Evolutionary conservation across 2,888 invertebrate species (phyloP).

Genomic region (Phasia obesa): DNA sequence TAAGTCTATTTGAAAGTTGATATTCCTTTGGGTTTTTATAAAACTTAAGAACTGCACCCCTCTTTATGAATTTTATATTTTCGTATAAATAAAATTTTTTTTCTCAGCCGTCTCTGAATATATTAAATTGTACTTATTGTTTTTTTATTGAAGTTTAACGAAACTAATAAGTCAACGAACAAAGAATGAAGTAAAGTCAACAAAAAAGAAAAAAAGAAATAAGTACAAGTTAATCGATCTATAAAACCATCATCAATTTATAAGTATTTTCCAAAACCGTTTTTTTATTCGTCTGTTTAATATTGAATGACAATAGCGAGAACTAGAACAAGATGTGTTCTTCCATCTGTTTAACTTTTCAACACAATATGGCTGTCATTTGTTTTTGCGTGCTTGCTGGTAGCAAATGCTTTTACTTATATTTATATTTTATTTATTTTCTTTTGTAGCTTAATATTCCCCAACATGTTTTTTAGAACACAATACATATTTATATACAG

Average conservation of each 20-base stretch:
- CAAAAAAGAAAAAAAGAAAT: constrained; percentile 1
- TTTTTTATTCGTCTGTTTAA: constrained; percentile 19
- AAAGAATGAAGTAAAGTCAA: constrained; percentile 30
- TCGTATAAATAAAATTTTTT: not conserved
- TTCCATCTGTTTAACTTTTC: constrained; percentile 42
- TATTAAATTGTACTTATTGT: not conserved
- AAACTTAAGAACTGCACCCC: too few relatives aligned
- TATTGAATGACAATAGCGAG: constrained; percentile 45
- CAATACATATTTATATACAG: not conserved
- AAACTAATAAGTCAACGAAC: constrained; percentile 65
- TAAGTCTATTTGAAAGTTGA: too few relatives aligned
- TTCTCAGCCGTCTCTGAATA: not conserved
- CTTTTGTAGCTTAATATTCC: constrained; percentile 21
- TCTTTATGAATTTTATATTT: not conserved
- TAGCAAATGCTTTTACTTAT: constrained; percentile 1
- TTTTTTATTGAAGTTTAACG: constrained; percentile 30
- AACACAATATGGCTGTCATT: constrained; percentile 45
- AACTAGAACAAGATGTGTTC: constrained; percentile 27
- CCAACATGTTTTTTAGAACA: not conserved
- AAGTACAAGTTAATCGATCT: constrained; percentile 63
- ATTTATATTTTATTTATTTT: not conserved
- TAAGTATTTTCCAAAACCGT: constrained; percentile 40
- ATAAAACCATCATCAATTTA: constrained; percentile 64
- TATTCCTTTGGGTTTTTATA: too few relatives aligned
- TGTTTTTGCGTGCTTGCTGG: not conserved